Conservation (phyloP, 2,888 invertebrate species). For the Liopterus haemorrhoidalis region DNA sequence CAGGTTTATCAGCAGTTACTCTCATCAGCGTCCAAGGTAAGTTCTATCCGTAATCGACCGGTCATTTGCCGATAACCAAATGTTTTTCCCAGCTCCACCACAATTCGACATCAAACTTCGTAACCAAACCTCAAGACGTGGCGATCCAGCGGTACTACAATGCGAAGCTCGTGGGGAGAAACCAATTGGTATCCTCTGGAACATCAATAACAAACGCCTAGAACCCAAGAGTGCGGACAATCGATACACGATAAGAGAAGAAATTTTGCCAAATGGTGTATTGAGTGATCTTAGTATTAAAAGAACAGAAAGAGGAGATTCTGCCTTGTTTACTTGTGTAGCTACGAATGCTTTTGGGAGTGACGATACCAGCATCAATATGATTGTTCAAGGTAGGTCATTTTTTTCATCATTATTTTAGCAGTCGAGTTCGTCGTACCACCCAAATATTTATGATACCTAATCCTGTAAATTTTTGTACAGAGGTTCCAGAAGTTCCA, state of each 20-base stretch:
- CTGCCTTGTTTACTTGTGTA: slow-evolving; percentile 84
- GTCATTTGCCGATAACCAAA: no score
- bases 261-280: slow-evolving; percentile 80
- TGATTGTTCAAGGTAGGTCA: slow-evolving; percentile 80
- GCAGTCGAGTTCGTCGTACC: no score
- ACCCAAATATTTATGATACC: slow-evolving; percentile 26
- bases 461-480: neutral
- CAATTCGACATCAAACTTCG: slow-evolving; percentile 88
- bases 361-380: slow-evolving; percentile 91
- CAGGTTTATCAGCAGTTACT: slow-evolving; percentile 89
- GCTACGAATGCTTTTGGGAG: slow-evolving; percentile 91
- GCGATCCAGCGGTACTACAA: slow-evolving; percentile 84
- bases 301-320: slow-evolving; percentile 81
- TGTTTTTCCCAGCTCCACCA: slow-evolving; percentile 65
- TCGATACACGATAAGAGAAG: slow-evolving; percentile 79
- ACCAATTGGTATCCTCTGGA: slow-evolving; percentile 91
- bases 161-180: slow-evolving; percentile 92
- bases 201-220: slow-evolving; percentile 87
- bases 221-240: slow-evolving; percentile 87
- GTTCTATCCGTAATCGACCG: no score
- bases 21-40: slow-evolving; percentile 90
- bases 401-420: no score
- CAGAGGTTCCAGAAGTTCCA: slow-evolving; percentile 84
- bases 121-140: slow-evolving; percentile 84
- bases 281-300: slow-evolving; percentile 84